Base-by-base conservation (phyloP, 2,888 invertebrate genomes). In the Cataglyphis altisquamis region DNA sequence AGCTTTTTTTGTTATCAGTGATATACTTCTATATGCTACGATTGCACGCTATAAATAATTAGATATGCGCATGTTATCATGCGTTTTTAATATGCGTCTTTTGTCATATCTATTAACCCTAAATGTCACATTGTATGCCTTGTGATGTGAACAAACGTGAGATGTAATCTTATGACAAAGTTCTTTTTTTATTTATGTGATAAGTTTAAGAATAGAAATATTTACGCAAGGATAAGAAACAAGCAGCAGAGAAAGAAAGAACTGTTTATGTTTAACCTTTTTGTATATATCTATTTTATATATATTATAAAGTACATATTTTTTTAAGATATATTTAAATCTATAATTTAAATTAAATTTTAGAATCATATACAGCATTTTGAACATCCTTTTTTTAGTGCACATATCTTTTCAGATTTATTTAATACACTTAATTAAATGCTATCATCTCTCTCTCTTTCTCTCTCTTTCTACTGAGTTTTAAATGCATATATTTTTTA, bases 21-120 rank as follows among this genome's bases (percentile, higher is more conserved):
- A n/a, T 2, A 63, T 48, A 18, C 18, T 29, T 45, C 9, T 12
- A 63, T 48, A 10, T 5, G 52, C 3, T 3, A 8, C n/a, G 25
- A 75, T 36, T 52, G 36, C 25, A 25, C 1, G 64, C 10, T 36
- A 41, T 32, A 75, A 75, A 64, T 75, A 60, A 73, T 60, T 62
- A 60, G 39, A 41, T 60, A 62, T 29, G 39, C 72, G 12, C 6
- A 25, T 2, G 9, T 4, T 48, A n/a, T 74, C 21, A 32, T 45
- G 5, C 21, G 45, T 74, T 3, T 32, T 64, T 36, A 52, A 73
- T 52, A 52, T 73, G 21, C 21, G 21, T 21, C 21, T 21, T 21
- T 41, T 10, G 64, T 64, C 25, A 66, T 36, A 3, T 2, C 8
- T 64, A 64, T 52, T 64, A 52, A 64, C 5, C 52, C 3, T 18